These are phyloP conservation scores for Athetis lepigone DNA, from an alignment of 2,888 invertebrate species.

Conservation along the genomic window DNA sequence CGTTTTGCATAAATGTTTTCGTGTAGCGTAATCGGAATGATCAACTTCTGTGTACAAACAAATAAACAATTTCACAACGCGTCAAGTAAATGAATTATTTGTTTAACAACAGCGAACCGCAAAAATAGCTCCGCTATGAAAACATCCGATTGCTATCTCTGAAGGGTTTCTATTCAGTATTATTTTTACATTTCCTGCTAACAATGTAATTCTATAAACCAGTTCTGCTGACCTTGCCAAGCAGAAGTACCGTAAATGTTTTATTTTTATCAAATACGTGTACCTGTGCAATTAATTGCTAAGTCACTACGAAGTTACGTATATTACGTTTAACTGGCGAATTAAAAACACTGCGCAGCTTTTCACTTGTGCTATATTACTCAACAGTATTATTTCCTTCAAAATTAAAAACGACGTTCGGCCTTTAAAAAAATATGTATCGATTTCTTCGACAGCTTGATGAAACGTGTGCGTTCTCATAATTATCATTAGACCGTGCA, in stretches of 20 bases:
- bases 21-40: conserved; percentile 68
- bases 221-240: conserved; percentile 45
- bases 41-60: conserved; percentile 66
- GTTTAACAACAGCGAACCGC: conserved; percentile 45
- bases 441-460: neutral
- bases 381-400: no score
- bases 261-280: conserved; percentile 35
- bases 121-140: conserved; percentile 55
- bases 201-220: conserved; percentile 45
- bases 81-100: conserved; percentile 37
- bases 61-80: conserved; percentile 65
- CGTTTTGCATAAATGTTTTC: conserved; percentile 61
- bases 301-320: conserved; percentile 17
- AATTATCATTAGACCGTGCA: no score
- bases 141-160: conserved; percentile 58
- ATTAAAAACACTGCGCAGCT: neutral
- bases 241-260: conserved; percentile 39
- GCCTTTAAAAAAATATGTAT: neutral
- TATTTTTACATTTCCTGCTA: conserved; percentile 51
- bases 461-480: neutral
- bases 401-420: no score
- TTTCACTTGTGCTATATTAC: neutral
- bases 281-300: conserved; percentile 8
- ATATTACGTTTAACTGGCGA: neutral
- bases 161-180: conserved; percentile 46